Conservation (phyloP, 2,113 vertebrate genomes). For the Bos indicus region DNA sequence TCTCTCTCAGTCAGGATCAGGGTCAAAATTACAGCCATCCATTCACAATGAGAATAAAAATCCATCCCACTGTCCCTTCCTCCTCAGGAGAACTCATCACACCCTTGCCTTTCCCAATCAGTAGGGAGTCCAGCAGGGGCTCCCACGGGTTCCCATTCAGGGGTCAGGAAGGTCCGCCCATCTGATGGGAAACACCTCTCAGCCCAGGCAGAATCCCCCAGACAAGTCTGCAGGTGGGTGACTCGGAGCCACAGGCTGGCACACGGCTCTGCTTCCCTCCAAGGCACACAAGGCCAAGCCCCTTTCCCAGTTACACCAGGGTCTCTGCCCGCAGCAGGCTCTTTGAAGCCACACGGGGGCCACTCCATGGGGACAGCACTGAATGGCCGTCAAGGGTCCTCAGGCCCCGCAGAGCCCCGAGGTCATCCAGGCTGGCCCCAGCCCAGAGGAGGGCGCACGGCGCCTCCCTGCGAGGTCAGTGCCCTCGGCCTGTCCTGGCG, state of each 20-base stretch:
- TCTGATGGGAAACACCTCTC: not conserved
- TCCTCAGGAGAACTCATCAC: not conserved
- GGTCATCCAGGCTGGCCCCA: too few relatives aligned
- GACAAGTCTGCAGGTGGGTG: not conserved
- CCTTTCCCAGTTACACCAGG: not conserved
- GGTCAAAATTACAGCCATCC: not conserved
- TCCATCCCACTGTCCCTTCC: not conserved
- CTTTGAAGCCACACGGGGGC: not conserved
- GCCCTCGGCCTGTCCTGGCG: not conserved
- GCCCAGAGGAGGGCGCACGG: not conserved
- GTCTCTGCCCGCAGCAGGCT: not conserved
- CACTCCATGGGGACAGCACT: accelerated
- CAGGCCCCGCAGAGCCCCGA: too few relatives aligned
- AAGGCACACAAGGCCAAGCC: accelerated
- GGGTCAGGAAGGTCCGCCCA: not conserved
- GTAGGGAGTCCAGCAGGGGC: not conserved
- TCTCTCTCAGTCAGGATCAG: accelerated
- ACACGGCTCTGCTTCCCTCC: not conserved
- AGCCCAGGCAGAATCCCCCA: not conserved
- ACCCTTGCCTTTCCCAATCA: not conserved
- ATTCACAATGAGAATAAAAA: not conserved
- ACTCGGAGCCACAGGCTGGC: not conserved
- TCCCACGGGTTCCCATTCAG: not conserved
- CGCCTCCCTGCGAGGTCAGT: not conserved
- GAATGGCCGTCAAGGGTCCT: accelerated